phyloP scores from a whole-genome alignment of 1,140 invertebrate genomes.

The Pachyrhynchus sulphureomaculatus region DNA sequence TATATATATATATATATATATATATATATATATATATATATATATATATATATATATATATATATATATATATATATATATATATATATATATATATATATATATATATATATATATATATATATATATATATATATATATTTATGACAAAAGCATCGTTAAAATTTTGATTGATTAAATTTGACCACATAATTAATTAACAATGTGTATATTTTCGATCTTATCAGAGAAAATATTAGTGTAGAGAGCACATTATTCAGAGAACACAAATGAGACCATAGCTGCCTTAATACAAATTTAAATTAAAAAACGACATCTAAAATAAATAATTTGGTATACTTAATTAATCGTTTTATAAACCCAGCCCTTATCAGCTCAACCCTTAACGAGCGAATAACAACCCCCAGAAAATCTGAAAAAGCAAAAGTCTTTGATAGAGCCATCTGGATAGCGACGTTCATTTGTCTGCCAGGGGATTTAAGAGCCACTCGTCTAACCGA shows the following conservation, averaged over 20 bases:
- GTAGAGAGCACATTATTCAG: neutral
- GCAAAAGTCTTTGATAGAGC: constrained; percentile 26
- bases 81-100: no score
- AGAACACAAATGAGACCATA: neutral
- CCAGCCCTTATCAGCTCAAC: constrained; percentile 7
- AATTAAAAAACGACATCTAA: neutral
- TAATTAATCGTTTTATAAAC: constrained; percentile 23
- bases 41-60: no score
- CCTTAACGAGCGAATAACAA: constrained; percentile 26
- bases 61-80: no score
- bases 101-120: no score
- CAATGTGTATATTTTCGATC: no score
- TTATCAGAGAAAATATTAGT: no score
- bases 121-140: no score
- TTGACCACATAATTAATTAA: no score
- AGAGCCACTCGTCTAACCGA: constrained; percentile 30
- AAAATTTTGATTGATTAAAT: no score
- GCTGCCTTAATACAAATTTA: neutral
- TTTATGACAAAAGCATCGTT: no score
- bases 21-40: no score
- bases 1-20: no score
- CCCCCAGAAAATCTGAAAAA: constrained; percentile 26
- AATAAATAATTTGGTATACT: constrained; percentile 2
- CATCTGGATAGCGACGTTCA: constrained; percentile 30
- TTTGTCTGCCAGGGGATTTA: constrained; percentile 24